Conservation (phyloP, 2,113 vertebrate genomes). For the Cochlearius cochlearius region DNA sequence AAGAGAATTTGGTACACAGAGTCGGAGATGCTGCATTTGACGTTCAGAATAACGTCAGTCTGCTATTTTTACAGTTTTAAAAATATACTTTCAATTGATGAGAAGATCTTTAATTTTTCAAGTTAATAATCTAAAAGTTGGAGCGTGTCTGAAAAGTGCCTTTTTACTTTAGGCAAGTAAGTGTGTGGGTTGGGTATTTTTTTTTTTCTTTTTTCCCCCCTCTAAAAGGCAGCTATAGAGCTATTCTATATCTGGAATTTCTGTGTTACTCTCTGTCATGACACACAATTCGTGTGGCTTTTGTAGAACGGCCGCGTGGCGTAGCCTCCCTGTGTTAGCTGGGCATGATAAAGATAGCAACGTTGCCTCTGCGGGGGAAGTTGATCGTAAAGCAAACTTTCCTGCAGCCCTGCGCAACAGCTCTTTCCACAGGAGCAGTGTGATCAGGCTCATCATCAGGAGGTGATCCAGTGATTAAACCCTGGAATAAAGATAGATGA, state of each 20-base stretch:
- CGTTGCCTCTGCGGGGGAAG: background rate
- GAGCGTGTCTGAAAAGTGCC: background rate
- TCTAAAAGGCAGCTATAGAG: background rate
- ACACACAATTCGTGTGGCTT: background rate
- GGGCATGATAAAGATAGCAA: background rate
- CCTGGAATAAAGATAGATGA: background rate
- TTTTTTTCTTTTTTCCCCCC: too few relatives aligned
- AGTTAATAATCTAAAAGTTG: background rate
- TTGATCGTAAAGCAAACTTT: background rate
- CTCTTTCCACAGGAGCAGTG: background rate
- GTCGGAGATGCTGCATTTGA: background rate
- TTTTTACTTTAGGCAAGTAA: background rate
- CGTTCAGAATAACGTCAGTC: background rate
- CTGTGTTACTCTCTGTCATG: background rate
- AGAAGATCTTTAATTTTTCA: background rate
- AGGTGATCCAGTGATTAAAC: background rate
- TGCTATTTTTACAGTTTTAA: background rate
- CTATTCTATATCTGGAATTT: background rate
- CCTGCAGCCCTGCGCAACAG: background rate
- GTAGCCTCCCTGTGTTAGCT: background rate
- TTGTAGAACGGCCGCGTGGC: background rate
- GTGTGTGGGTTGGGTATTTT: background rate
- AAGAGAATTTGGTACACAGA: background rate
- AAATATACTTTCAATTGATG: background rate
- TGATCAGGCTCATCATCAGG: background rate